These are phyloP conservation scores for Samia ricini DNA, from an alignment of 1,140 invertebrate species.

Conservation along the genomic window DNA sequence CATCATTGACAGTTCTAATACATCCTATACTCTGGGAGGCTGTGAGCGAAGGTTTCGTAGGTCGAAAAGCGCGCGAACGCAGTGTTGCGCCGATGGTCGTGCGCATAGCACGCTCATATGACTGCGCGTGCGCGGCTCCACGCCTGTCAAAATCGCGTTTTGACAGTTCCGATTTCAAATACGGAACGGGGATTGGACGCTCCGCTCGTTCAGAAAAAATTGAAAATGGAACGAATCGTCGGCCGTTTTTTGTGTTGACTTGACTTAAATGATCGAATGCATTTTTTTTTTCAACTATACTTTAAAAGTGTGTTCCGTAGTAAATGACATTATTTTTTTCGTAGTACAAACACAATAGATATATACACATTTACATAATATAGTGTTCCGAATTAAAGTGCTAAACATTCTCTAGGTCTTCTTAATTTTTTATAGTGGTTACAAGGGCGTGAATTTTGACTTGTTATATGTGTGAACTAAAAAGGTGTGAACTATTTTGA, in stretches of 20 bases:
- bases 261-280: conserved; percentile 34
- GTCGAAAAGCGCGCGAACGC: conserved; percentile 74
- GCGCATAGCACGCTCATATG: conserved; percentile 66
- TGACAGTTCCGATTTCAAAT: conserved; percentile 49
- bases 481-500: conserved; percentile 56
- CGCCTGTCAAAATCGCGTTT: conserved; percentile 49
- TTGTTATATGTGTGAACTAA: conserved; percentile 63
- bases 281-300: conserved; percentile 20
- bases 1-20: conserved; percentile 43
- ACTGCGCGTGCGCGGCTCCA: conserved; percentile 43
- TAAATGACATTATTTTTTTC: conserved; percentile 6
- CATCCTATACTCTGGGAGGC: conserved; percentile 54
- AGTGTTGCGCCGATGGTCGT: conserved; percentile 66
- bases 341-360: not conserved
- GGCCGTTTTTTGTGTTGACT: conserved; percentile 44
- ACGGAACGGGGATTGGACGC: conserved; percentile 33
- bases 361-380: conserved; percentile 21
- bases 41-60: conserved; percentile 57
- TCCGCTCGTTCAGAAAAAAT: conserved; percentile 26
- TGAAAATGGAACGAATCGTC: conserved; percentile 53
- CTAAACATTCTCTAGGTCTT: conserved; percentile 65
- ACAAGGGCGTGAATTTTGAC: conserved; percentile 72
- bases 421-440: conserved; percentile 64
- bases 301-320: conserved; percentile 11
- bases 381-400: conserved; percentile 64